phyloP scores from a whole-genome alignment of 2,113 vertebrate species.

The Cranoglanis bouderius region DNA sequence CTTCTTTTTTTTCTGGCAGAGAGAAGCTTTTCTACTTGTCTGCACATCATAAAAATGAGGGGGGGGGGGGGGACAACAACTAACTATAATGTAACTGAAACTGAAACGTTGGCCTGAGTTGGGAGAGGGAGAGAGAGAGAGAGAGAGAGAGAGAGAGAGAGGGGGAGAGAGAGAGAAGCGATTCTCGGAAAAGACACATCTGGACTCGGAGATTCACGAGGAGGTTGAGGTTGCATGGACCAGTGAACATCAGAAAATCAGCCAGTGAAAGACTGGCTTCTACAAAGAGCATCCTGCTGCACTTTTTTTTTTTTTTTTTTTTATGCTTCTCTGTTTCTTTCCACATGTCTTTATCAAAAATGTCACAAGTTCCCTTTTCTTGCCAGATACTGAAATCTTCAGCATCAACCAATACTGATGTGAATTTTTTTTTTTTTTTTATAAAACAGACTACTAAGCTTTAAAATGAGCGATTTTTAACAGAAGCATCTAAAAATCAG shows the following conservation, averaged over 20 bases:
- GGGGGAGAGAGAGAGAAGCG: background rate
- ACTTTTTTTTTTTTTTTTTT: background rate
- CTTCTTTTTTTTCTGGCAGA: conserved; percentile 4
- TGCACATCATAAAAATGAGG: conserved; percentile 9
- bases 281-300: conserved; percentile 3
- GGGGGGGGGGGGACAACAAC: background rate
- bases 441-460: background rate
- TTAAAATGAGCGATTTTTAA: background rate
- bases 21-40: background rate
- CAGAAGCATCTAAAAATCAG: background rate
- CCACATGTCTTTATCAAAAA: background rate
- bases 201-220: conserved; percentile 10
- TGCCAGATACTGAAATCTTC: background rate
- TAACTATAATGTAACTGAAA: background rate
- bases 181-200: conserved; percentile 38
- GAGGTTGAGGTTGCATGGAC: conserved; percentile 27
- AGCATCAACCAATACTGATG: background rate
- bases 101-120: background rate
- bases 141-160: background rate
- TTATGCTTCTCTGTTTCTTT: background rate
- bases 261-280: conserved; percentile 18
- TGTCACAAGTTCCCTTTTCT: background rate
- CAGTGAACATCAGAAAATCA: conserved; percentile 38
- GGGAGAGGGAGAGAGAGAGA: background rate
- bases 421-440: background rate